phyloP scores from a whole-genome alignment of 2,888 invertebrate species.

The Drosophila subsilvestris region DNA sequence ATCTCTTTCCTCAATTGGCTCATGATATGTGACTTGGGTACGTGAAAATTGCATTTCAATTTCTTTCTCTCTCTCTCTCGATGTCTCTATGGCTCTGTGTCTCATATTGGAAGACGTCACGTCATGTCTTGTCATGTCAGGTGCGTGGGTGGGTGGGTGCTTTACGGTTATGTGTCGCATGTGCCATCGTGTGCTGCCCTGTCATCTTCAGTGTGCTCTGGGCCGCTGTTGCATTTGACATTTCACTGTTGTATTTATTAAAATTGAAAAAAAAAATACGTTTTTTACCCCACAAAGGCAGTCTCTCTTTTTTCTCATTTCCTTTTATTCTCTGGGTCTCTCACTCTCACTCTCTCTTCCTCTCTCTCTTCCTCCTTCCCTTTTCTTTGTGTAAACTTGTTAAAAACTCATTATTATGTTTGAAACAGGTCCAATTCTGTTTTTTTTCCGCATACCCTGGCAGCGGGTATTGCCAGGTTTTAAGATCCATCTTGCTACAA shows the following conservation, averaged over 20 bases:
- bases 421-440: slow-evolving; percentile 29
- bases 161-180: slow-evolving; percentile 23
- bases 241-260: slow-evolving; percentile 74
- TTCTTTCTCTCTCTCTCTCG: slow-evolving; percentile 3
- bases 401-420: slow-evolving; percentile 66
- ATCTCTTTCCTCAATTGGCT: slow-evolving; percentile 21
- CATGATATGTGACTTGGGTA: slow-evolving; percentile 59
- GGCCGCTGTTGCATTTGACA: slow-evolving; percentile 68
- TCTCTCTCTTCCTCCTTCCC: slow-evolving; percentile 14
- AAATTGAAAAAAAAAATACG: slow-evolving; percentile 35
- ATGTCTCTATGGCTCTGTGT: slow-evolving; percentile 2
- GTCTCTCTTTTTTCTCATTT: slow-evolving; percentile 5
- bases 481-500: too few species aligned
- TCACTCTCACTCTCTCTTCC: slow-evolving; percentile 3
- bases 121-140: slow-evolving; percentile 58
- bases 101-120: slow-evolving; percentile 22
- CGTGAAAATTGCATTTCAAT: slow-evolving; percentile 78
- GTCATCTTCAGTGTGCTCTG: slow-evolving; percentile 45
- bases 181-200: slow-evolving; percentile 8
- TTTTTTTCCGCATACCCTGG: neutral
- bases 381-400: slow-evolving; percentile 54
- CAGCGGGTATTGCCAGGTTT: neutral
- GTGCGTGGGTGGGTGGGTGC: slow-evolving; percentile 13
- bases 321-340: slow-evolving; percentile 13
- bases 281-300: neutral